phyloP scores from a whole-genome alignment of 2,888 invertebrate genomes.

The Sinodicranocentrus sp. region DNA sequence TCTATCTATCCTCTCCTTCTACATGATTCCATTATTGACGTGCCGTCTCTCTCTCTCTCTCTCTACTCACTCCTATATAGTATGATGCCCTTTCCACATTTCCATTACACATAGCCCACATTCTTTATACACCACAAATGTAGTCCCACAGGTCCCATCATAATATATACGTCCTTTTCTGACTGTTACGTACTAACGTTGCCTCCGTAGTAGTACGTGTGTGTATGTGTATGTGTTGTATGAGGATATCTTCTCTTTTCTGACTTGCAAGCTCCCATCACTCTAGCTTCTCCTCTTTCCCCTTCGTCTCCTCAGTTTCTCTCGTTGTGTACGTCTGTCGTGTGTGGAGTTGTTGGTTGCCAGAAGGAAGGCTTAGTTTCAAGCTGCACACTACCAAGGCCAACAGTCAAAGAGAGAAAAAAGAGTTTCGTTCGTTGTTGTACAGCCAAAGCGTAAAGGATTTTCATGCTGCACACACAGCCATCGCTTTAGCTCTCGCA shows the following conservation, averaged over 20 bases:
- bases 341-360: background rate
- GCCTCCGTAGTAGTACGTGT: background rate
- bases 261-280: background rate
- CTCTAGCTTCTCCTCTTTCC: background rate
- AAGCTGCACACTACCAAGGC: slow-evolving; percentile 26
- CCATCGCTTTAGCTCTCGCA: too few species aligned
- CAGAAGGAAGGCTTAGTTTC: background rate
- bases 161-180: background rate
- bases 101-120: too few species aligned
- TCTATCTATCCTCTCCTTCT: too few species aligned
- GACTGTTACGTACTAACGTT: background rate
- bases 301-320: background rate
- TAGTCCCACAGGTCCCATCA: too few species aligned
- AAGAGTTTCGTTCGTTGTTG: background rate
- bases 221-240: slow-evolving; percentile 7
- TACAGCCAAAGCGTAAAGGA: too few species aligned
- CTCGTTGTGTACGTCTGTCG: background rate
- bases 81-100: too few species aligned
- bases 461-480: too few species aligned
- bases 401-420: slow-evolving; percentile 35
- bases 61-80: too few species aligned
- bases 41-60: too few species aligned
- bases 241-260: background rate
- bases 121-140: too few species aligned
- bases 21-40: too few species aligned